Base-by-base conservation (phyloP, 2,888 invertebrate genomes). In the Ischnus inquisitorius region DNA sequence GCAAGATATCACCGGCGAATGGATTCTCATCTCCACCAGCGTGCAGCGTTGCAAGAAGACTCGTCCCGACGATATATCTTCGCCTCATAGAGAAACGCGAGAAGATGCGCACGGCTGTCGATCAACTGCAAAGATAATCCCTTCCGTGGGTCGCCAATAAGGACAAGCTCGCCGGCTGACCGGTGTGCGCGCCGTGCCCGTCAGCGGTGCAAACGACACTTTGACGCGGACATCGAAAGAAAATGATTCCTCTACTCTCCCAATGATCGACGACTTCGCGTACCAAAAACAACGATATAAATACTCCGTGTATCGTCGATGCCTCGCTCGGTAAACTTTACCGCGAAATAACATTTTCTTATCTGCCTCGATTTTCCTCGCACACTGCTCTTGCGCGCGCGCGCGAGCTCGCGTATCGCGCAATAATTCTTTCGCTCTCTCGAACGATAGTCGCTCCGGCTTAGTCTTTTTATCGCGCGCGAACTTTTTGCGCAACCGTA, bases 81-180 rank as follows among this genome's bases (percentile, higher is more conserved):
- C 19, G 28, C 34, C 69, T n/a, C 19, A 34, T 39, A 25, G 54
- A 19, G 48, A 64, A 39, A 57, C 65, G 57, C 67, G 64, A 67
- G 57, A 67, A 67, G 57, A 67, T 16, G 48, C 22, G 51, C 71
- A 41, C 65, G 76, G 3, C 80, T 80, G 83, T 83, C 83, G 83
- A 83, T 83, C 80, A 54, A 43, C 54, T 22, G 80, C 10, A 5
- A 68, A 77, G 83, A 83, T 77, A 83, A 83, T 83, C 51, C 83
- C 83, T 76, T 79, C 69, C 69, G 48, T 43, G 68, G 54, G 64
- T 62, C 41, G 76, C 72, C 80, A 68, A 83, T 77, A 79, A 76
- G 64, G 51, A 51, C 76, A 64, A 57, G 46, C 48, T 57, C 34
- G 34, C 4, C 16, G 51, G 16, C 19, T 19, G 51, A 51, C 19